Base-by-base conservation (phyloP, 1,140 invertebrate genomes). In the Dreissena polymorpha region DNA sequence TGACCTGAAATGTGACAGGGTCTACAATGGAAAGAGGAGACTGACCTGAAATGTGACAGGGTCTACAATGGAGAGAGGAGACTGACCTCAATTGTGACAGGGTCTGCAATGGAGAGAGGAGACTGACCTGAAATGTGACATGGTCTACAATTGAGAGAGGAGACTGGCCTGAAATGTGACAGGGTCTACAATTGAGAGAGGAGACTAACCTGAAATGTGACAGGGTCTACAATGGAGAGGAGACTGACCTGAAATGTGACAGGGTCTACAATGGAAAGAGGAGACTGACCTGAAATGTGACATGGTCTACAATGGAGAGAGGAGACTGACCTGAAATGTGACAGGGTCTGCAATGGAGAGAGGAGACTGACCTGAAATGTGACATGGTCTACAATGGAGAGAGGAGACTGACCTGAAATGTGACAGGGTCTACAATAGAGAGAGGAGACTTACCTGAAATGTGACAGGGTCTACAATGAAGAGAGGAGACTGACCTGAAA, bases 381-480 rank as follows among this genome's bases (percentile, higher is more conserved):
- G 64, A 97, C 96, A 0, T 98, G 98, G 93, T 99, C 98, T 67
- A 99, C 96, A 85, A 99, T 99, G n/a, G 97, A 98, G 8, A 99
- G 93, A 39, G 2, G 39, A 39, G 39, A 39, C 39, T 39, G 39
- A 39, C 39, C 21, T 60, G 57, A n/a, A 60, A n/a, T 18, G 96
- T 97, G 64, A 97, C 96, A 0, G 98, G 98, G 93, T 99, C 98
- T 67, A 99, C 96, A 85, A 99, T 99, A n/a, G 97, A 98, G 8
- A 99, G 93, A 39, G 2, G 39, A 39, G 39, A 39, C 39, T 39
- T 2, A 39, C 39, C 21, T 60, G 57, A n/a, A 60, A n/a, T 18
- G 96, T 97, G 64, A 97, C 96, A 0, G 98, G 98, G 93, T 99
- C 98, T 67, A 99, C 96, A 85, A 99, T 99, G n/a, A 97, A 98